Conservation (phyloP, 2,113 vertebrate genomes). For the Rhinolophus ferrumequinum region DNA sequence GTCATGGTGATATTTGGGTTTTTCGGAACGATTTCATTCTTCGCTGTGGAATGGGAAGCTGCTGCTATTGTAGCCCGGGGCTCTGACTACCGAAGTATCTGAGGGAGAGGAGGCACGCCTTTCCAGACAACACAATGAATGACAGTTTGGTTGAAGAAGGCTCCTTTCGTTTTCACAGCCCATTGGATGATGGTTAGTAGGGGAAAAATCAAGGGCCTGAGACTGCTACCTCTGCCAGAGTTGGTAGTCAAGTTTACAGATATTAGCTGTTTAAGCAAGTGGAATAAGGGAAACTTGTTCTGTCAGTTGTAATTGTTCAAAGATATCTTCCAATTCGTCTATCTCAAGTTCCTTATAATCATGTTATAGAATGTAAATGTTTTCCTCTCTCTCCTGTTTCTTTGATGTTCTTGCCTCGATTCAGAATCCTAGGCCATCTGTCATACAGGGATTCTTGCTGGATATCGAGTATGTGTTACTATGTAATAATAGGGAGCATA, state of each 20-base stretch:
- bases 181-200: background rate
- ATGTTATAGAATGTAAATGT: background rate
- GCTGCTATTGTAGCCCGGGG: constrained; percentile 80
- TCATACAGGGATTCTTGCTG: background rate
- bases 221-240: background rate
- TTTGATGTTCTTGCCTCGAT: background rate
- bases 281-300: background rate
- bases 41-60: constrained; percentile 90
- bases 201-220: background rate
- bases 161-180: rapidly evolving
- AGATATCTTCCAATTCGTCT: constrained; percentile 14
- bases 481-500: rapidly evolving
- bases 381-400: background rate
- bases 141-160: background rate
- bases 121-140: rapidly evolving
- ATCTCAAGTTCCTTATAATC: background rate
- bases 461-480: background rate
- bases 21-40: constrained; percentile 93
- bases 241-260: constrained; percentile 40
- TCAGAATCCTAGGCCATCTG: background rate
- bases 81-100: constrained; percentile 93
- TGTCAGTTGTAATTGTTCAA: background rate
- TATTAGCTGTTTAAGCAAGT: background rate
- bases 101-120: constrained; percentile 29
- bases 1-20: constrained; percentile 93